Base-by-base conservation (phyloP, 37 sponge, comb jelly and placozoan species). In the Crambe crambe region DNA sequence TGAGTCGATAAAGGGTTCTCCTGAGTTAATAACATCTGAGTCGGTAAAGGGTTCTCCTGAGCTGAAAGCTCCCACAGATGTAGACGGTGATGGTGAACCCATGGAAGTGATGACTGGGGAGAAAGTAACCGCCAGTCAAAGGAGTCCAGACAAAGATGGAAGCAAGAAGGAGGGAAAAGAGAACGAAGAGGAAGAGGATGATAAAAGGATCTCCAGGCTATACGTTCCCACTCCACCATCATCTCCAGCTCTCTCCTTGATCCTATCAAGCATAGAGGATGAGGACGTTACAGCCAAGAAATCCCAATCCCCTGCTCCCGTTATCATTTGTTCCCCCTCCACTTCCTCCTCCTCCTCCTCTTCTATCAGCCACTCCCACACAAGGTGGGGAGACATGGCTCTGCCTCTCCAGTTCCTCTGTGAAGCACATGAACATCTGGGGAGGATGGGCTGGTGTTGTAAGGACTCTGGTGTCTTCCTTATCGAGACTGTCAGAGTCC, bases 381-480 rank as follows among this genome's bases (percentile, higher is more conserved):
- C n/a, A n/a, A 51, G 54, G 54, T 51, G 54, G 54, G 54, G 15
- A n/a, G 66, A 20, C 32, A 2, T 65, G 35, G 3, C 17, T 34
- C 66, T 34, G 1, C 3, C 35, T 30, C 34, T 65, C 32, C 17
- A 58, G 43, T 87, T 80, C 75, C 75, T 87, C 27, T 62, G 37
- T 27, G 87, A 74, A 23, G 87, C 75, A 20, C 87, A 87, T 31
- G 43, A 74, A 22, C 59, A 87, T 60, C 59, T 87, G 34, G 87
- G 87, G 56, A 67, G 59, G 76, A 65, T 65, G 66, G 74, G 75
- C 5, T 84, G 85, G 85, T 89, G 90, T 51, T 68, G 68, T 43
- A 68, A 51, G 68, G 85, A 89, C 42, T 47, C n/a, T n/a, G 90
- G 90, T 1, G 47, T 56, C 43, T 75, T 89, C 70, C 80, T 89